Percentiles rank a stretch among this genome's conserved stretches.
Conservation (phyloP, 92 coral and sea anemone species). For the Epizoanthus rinbou region DNA sequence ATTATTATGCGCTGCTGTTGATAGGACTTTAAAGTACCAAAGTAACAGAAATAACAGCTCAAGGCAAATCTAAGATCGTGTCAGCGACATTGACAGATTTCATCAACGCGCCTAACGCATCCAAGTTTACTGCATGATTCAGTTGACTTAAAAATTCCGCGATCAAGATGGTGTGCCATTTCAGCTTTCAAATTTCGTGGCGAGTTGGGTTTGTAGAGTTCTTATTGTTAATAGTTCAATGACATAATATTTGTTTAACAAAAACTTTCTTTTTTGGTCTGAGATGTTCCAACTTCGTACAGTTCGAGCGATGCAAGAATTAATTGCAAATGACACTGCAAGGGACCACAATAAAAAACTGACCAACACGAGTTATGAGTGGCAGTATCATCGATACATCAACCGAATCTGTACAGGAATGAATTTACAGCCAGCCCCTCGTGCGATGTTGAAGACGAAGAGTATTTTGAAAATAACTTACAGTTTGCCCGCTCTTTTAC, state of each 20-base stretch:
- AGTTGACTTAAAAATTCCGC: neutral
- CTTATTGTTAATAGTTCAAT: neutral
- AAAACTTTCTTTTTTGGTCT: neutral
- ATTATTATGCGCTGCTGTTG: neutral
- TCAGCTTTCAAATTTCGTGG: neutral
- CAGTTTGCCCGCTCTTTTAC: conserved; percentile 17
- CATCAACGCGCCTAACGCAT: too few relatives aligned
- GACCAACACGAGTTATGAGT: conserved; percentile 14
- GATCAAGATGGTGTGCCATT: neutral
- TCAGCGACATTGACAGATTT: neutral
- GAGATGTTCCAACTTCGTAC: neutral
- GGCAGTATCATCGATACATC: conserved; percentile 15
- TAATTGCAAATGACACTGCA: conserved; percentile 12
- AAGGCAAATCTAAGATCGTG: neutral
- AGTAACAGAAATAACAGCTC: neutral
- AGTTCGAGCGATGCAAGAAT: neutral
- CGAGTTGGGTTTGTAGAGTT: neutral
- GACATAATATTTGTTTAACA: neutral
- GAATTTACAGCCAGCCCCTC: conserved; percentile 2
- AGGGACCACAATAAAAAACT: conserved; percentile 11
- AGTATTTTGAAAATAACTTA: conserved; percentile 8
- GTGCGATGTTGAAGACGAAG: conserved; percentile 12
- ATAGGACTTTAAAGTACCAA: neutral
- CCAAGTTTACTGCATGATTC: too few relatives aligned
- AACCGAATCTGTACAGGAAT: neutral